A percentile compares a stretch with the other conserved stretches of the same genome.
These are phyloP conservation scores for Oreocharis arfaki DNA, from an alignment of 2,113 vertebrate species.

Conservation along the genomic window DNA sequence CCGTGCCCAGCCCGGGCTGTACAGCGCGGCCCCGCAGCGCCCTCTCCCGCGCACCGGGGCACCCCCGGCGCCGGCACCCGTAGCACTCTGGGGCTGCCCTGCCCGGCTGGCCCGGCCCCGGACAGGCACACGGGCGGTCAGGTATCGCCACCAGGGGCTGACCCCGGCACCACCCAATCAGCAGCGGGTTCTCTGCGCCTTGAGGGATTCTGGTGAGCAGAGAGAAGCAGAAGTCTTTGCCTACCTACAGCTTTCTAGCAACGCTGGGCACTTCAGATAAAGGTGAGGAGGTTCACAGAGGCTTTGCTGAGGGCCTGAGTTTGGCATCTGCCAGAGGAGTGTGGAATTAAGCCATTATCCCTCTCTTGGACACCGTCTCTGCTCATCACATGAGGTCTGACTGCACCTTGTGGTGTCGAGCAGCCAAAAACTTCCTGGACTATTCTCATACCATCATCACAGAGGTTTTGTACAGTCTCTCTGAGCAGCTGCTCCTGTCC, in stretches of 20 bases:
- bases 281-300: neutral
- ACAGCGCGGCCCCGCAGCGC: slow-evolving; percentile 4
- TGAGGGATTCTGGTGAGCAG: neutral
- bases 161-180: neutral
- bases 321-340: neutral
- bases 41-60: neutral
- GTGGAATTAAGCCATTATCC: neutral
- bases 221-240: neutral
- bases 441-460: rapidly evolving
- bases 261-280: neutral
- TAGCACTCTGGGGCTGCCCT: neutral
- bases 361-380: neutral
- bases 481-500: neutral
- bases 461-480: neutral
- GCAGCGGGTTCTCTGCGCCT: neutral
- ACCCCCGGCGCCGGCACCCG: neutral
- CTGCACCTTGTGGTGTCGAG: neutral
- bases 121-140: rapidly evolving
- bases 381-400: neutral
- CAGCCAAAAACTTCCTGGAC: rapidly evolving
- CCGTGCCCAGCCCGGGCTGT: neutral
- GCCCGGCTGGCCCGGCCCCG: neutral
- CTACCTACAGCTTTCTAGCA: neutral
- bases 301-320: neutral
- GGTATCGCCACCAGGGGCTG: neutral